Evolutionary conservation across 2,113 vertebrate species (phyloP).

Genomic region (Platichthys flesus): DNA sequence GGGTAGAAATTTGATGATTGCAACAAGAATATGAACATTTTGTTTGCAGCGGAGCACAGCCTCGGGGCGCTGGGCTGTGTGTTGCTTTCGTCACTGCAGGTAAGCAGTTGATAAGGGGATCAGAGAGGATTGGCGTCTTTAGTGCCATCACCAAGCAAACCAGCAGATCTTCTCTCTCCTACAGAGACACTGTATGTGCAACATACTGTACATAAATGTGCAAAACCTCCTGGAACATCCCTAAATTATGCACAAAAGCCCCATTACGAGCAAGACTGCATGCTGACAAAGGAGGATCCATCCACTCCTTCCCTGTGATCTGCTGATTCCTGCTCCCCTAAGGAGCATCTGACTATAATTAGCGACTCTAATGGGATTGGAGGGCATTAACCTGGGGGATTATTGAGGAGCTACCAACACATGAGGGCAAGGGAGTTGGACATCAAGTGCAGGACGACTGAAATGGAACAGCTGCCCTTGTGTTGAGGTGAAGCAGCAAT

Average conservation of each 20-base stretch:
- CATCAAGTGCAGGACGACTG: conserved; percentile 60
- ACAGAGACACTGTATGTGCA: conserved; percentile 15
- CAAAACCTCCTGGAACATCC: neutral
- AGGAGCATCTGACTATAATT: conserved; percentile 71
- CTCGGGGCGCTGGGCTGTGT: conserved; percentile 51
- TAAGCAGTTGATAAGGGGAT: conserved; percentile 83
- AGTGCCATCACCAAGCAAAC: conserved; percentile 47
- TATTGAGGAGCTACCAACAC: conserved; percentile 67
- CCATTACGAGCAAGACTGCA: neutral
- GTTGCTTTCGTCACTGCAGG: conserved; percentile 75
- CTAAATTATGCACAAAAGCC: neutral
- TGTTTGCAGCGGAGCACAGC: conserved; percentile 43
- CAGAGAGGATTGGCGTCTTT: conserved; percentile 81
- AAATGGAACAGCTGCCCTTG: conserved; percentile 68
- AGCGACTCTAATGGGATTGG: conserved; percentile 68
- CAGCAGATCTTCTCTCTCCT: conserved; percentile 1
- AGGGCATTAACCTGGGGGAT: conserved; percentile 72
- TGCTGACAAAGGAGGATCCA: neutral
- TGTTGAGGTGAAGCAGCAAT: conserved; percentile 37
- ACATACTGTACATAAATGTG: neutral
- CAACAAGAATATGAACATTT: conserved; percentile 1
- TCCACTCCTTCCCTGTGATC: conserved; percentile 13
- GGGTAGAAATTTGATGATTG: neutral
- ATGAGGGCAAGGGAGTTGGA: conserved; percentile 67
- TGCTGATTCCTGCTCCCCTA: conserved; percentile 61